These are phyloP conservation scores for Ophiodon elongatus DNA, from an alignment of 2,113 vertebrate species.

Conservation along the genomic window DNA sequence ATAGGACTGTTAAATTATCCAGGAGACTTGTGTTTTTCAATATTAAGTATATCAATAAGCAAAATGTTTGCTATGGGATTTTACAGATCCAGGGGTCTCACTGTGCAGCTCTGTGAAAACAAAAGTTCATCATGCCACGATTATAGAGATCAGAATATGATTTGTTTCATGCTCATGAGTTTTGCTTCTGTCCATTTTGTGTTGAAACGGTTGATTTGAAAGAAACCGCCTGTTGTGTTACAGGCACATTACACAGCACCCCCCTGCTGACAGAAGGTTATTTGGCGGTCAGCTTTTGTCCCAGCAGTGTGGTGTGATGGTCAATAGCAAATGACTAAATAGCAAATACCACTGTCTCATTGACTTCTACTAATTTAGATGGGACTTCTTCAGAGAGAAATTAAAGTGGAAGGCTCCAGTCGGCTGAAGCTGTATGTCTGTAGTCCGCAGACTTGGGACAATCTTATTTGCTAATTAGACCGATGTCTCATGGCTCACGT, in stretches of 20 bases:
- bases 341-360: not conserved
- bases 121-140: too few species aligned
- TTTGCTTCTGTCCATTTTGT: not conserved
- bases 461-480: not conserved
- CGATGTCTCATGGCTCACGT: not conserved
- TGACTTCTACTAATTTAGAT: not conserved
- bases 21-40: too few species aligned
- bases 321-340: not conserved
- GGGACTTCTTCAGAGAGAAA: not conserved
- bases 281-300: not conserved
- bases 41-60: too few species aligned
- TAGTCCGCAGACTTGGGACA: not conserved
- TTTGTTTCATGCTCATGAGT: not conserved
- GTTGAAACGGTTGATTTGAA: not conserved
- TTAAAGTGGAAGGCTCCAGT: not conserved
- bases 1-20: too few species aligned
- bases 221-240: too few species aligned
- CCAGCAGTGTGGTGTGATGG: not conserved
- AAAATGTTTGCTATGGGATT: too few species aligned
- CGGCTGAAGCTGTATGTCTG: not conserved
- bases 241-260: not conserved
- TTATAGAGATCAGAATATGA: not conserved
- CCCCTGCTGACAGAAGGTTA: not conserved
- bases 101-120: too few species aligned
- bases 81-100: too few species aligned